These are phyloP conservation scores for Physella acuta DNA, from an alignment of 1,140 invertebrate genomes.

Conservation along the genomic window DNA sequence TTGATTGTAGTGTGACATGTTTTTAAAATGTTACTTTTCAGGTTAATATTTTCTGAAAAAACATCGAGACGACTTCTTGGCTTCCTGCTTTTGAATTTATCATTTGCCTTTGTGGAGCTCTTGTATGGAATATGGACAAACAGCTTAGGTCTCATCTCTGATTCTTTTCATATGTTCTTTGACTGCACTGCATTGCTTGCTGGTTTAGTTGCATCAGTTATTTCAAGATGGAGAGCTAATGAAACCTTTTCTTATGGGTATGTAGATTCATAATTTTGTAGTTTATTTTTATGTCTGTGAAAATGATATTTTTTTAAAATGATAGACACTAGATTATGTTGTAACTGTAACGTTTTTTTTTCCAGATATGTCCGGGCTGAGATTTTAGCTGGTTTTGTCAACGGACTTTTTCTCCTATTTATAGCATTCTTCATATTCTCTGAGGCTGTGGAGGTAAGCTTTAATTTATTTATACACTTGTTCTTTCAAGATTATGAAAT, in stretches of 20 bases:
- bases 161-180: constrained; percentile 99
- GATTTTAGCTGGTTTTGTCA: constrained; percentile 94
- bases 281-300: no score
- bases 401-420: constrained; percentile 91
- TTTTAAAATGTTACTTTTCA: constrained; percentile 32
- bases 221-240: constrained; percentile 83
- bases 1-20: no score
- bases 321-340: not conserved
- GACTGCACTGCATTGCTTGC: constrained; percentile 94
- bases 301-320: no score
- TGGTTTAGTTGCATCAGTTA: constrained; percentile 88
- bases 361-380: constrained; percentile 80
- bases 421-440: constrained; percentile 97
- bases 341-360: constrained; percentile 17
- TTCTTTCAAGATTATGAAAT: no score
- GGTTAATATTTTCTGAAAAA: constrained; percentile 87
- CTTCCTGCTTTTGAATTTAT: constrained; percentile 91
- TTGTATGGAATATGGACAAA: constrained; percentile 95
- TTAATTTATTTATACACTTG: no score
- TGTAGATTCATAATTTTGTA: constrained; percentile 16
- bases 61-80: constrained; percentile 92
- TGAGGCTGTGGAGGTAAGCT: constrained; percentile 83
- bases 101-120: constrained; percentile 89
- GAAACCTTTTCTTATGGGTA: constrained; percentile 90
- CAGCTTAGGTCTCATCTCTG: constrained; percentile 90